These are phyloP conservation scores for Actinostola sp. DNA, from an alignment of 92 coral and sea anemone species.

Conservation along the genomic window DNA sequence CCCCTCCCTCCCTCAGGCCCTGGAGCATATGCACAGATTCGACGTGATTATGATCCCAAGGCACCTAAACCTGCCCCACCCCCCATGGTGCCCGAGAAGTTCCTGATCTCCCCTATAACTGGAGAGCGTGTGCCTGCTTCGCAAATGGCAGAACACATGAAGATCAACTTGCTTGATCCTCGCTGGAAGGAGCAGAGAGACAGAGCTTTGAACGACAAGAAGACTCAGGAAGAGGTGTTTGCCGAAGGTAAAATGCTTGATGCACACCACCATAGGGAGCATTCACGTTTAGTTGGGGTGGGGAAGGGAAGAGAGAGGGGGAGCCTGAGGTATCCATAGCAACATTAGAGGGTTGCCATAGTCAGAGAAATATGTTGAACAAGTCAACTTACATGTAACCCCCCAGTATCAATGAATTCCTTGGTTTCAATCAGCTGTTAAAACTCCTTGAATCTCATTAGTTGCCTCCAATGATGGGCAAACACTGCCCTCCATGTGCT, in stretches of 20 bases:
- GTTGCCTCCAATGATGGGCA: too few species aligned
- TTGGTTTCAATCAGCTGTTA: too few species aligned
- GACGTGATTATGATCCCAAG: constrained; percentile 96
- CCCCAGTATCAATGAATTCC: too few species aligned
- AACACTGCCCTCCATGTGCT: too few species aligned
- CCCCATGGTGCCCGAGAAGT: constrained; percentile 73
- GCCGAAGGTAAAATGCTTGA: constrained; percentile 75
- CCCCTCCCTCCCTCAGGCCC: constrained; percentile 98
- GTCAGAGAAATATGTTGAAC: too few species aligned
- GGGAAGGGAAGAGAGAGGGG: too few species aligned
- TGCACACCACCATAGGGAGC: too few species aligned
- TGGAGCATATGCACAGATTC: constrained; percentile 85
- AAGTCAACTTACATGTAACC: too few species aligned
- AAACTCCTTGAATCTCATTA: too few species aligned
- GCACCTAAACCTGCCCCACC: constrained; percentile 71
- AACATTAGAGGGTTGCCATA: too few species aligned
- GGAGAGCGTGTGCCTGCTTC: constrained; percentile 97
- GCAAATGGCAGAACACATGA: constrained; percentile 97
- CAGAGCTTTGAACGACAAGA: constrained; percentile 83
- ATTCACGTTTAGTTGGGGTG: too few species aligned
- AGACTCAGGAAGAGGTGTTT: constrained; percentile 89
- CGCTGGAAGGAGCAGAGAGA: constrained; percentile 99
- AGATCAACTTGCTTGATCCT: constrained; percentile 95
- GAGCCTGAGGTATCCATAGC: too few species aligned
- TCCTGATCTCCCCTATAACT: constrained; percentile 97